Conservation (phyloP, 2,888 invertebrate species). For the Acronicta leporina region DNA sequence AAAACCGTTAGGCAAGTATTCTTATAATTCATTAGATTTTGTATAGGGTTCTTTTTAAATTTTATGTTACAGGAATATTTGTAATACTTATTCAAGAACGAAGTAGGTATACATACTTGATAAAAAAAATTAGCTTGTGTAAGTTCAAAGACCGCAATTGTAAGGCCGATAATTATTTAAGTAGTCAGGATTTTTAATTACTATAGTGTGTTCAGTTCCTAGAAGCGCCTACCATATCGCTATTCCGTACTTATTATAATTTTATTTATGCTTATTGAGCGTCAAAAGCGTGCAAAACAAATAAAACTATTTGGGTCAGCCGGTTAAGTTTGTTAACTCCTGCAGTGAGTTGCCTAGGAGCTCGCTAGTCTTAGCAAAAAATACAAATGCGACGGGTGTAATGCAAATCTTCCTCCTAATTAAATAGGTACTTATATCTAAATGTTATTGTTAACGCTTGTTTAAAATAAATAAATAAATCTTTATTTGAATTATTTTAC, state of each 20-base stretch:
- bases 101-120: too few relatives aligned
- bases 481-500: too few relatives aligned
- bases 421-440: neutral
- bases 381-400: slow-evolving; percentile 4
- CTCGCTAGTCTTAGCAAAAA: slow-evolving; percentile 25
- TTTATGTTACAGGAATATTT: too few relatives aligned
- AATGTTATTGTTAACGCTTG: neutral
- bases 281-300: slow-evolving; percentile 41
- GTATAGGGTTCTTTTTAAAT: too few relatives aligned
- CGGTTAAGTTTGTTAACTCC: slow-evolving; percentile 41
- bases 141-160: neutral
- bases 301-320: slow-evolving; percentile 55
- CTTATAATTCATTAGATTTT: too few relatives aligned
- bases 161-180: neutral
- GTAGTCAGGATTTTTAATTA: neutral
- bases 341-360: slow-evolving; percentile 40
- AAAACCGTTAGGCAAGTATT: neutral
- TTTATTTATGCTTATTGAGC: slow-evolving; percentile 21
- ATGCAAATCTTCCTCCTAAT: slow-evolving; percentile 17
- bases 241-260: neutral
- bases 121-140: neutral
- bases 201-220: neutral
- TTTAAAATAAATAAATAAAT: too few relatives aligned
- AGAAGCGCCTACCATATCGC: neutral
- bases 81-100: too few relatives aligned